Evolutionary conservation across 2,888 invertebrate species (phyloP), one percentile per base, ranked within the genome.

Genomic region (Melipona bicolor): DNA sequence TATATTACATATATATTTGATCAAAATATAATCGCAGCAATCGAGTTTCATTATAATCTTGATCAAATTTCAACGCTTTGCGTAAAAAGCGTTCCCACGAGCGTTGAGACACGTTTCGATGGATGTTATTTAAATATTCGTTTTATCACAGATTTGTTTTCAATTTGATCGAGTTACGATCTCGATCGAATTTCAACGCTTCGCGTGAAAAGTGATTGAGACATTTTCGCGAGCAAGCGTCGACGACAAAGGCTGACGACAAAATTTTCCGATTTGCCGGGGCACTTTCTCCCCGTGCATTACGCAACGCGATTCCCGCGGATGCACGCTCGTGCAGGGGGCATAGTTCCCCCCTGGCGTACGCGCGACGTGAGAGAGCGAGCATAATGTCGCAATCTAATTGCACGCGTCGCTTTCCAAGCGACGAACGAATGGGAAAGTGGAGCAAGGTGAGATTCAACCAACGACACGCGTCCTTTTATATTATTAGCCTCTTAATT

Each of bases 371-470:
- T 43, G 21, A 32, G 50, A 59, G 64, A 50, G 4, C n/a, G 54
- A 56, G 59, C 61, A 17, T 50, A 43, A 67, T 74, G 59, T 71
- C 52, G 68, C 64, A 73, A 81, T 74, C 50, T 72, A 81, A 75
- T 79, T 76, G 84, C 49, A 65, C 64, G n/a, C 52, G 56, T 52
- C 56, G 54, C 50, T 83, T 71, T 76, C 50, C 27, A 75, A 43
- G 50, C 52, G 54, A 75, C 74, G 21, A 65, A 43, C 69, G 52
- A 78, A 49, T 43, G 27, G 56, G 56, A 84, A 92, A 92, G 84
- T 91, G 81, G 91, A 91, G 89, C 92, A 90, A 92, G 91, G 92
- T 92, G 91, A 88, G 85, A 78, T 72, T 69, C 88, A 87, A 86
- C 85, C 87, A 88, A 89, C 89, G 85, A 87, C 83, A 81, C 69